These are phyloP conservation scores for Teleogryllus oceanicus DNA, from an alignment of 2,888 invertebrate species.

Conservation along the genomic window DNA sequence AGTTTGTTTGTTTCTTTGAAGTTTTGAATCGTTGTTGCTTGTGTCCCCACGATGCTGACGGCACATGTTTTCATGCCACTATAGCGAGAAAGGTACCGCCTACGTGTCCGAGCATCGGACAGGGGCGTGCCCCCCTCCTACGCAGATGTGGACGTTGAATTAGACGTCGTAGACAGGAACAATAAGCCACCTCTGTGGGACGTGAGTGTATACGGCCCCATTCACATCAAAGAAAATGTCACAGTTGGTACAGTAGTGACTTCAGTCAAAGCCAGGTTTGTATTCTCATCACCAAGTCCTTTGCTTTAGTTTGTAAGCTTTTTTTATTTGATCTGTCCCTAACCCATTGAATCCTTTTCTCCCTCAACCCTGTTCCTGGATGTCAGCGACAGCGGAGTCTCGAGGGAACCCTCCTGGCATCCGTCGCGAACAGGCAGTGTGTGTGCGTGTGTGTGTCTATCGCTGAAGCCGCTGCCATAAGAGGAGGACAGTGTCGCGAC, in stretches of 20 bases:
- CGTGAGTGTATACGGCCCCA: constrained; percentile 92
- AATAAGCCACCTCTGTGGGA: constrained; percentile 98
- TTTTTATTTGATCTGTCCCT: constrained; percentile 22
- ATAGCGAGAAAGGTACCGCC: constrained; percentile 94
- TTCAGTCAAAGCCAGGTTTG: constrained; percentile 91
- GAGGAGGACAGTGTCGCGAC: not conserved
- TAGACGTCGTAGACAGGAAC: constrained; percentile 98
- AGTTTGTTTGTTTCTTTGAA: constrained; percentile 36
- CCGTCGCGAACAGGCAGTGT: not conserved
- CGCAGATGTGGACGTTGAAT: constrained; percentile 95
- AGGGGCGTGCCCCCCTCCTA: constrained; percentile 86
- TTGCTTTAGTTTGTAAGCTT: constrained; percentile 35
- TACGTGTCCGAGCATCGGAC: constrained; percentile 95
- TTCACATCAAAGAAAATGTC: constrained; percentile 98
- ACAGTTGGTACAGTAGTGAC: constrained; percentile 98
- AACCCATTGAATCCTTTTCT: not conserved
- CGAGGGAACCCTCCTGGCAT: not conserved
- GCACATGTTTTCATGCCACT: constrained; percentile 52
- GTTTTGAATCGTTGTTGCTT: constrained; percentile 30
- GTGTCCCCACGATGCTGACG: constrained; percentile 38
- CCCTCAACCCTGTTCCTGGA: constrained; percentile 30
- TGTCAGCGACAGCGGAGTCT: constrained; percentile 6
- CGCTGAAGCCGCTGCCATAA: not conserved
- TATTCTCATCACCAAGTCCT: constrained; percentile 41
- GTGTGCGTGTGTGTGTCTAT: constrained; percentile 10